Conservation (phyloP, 2,113 vertebrate genomes). For the Oreocharis arfaki region DNA sequence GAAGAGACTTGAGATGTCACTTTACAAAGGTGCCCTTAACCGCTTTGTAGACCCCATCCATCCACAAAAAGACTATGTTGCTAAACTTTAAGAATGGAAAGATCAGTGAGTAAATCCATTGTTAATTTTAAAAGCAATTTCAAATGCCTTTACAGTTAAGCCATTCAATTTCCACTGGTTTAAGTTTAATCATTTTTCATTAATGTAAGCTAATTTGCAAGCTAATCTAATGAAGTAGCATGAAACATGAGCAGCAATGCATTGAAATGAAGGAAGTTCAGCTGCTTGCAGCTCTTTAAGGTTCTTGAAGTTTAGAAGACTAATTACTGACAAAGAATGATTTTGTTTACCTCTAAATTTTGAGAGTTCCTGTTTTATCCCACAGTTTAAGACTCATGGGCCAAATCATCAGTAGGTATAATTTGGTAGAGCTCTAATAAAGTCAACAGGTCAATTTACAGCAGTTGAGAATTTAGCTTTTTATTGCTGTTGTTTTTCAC, state of each 20-base stretch:
- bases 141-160: conserved; percentile 40
- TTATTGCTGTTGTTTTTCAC: not conserved
- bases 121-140: conserved; percentile 58
- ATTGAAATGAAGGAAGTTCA: conserved; percentile 43
- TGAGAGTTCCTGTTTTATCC: conserved; percentile 34
- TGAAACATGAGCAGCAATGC: conserved; percentile 45
- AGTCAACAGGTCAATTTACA: not conserved
- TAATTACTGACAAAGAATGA: conserved; percentile 48
- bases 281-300: conserved; percentile 46
- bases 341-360: conserved; percentile 52
- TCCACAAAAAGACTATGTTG: not conserved
- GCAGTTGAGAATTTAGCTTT: not conserved
- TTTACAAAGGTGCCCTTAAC: not conserved
- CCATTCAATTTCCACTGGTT: conserved; percentile 58
- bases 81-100: conserved; percentile 17
- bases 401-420: not conserved
- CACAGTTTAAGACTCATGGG: not conserved
- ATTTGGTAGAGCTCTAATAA: not conserved
- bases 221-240: conserved; percentile 64
- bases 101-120: conserved; percentile 41
- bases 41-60: not conserved
- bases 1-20: not conserved
- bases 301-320: conserved; percentile 45
- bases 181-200: conserved; percentile 59
- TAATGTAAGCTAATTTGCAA: conserved; percentile 58